Conservation (phyloP, 2,113 vertebrate genomes). For the Calcarius ornatus region DNA sequence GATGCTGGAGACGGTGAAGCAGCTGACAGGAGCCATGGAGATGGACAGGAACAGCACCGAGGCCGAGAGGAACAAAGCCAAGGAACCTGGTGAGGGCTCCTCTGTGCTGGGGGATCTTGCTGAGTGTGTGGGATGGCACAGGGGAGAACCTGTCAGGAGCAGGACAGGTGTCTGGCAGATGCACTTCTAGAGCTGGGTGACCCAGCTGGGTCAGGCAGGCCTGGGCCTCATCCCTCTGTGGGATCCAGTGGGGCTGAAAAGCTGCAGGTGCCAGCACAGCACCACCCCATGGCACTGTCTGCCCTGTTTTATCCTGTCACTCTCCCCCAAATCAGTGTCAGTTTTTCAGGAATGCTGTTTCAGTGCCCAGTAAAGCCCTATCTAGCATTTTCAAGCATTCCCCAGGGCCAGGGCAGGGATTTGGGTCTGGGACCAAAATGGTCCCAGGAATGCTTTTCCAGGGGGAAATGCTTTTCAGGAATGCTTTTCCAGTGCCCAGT, state of each 20-base stretch:
- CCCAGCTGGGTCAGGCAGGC: background rate
- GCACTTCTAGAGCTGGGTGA: background rate
- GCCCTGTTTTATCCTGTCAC: rapidly evolving
- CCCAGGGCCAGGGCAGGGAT: background rate
- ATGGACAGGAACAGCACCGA: conserved; percentile 73
- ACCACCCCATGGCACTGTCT: rapidly evolving
- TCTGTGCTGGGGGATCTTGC: rapidly evolving
- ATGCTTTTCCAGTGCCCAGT: background rate
- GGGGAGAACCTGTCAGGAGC: background rate
- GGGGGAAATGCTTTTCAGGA: too few species aligned
- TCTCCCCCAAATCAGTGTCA: background rate
- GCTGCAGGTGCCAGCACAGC: background rate
- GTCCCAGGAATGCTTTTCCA: too few species aligned
- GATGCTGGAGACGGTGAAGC: conserved; percentile 79
- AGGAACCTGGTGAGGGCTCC: conserved; percentile 77
- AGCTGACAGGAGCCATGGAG: conserved; percentile 78
- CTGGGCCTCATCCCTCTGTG: rapidly evolving
- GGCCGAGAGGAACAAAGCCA: conserved; percentile 71
- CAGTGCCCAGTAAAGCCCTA: background rate
- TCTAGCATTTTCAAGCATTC: background rate
- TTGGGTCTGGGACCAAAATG: too few species aligned
- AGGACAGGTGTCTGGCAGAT: background rate
- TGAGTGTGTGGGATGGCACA: background rate
- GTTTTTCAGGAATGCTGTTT: background rate
- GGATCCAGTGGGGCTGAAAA: rapidly evolving